Percentiles rank a stretch among this genome's conserved stretches.
Conservation (phyloP, 2,797 vertebrate species). For the Gastrophryne carolinensis region DNA sequence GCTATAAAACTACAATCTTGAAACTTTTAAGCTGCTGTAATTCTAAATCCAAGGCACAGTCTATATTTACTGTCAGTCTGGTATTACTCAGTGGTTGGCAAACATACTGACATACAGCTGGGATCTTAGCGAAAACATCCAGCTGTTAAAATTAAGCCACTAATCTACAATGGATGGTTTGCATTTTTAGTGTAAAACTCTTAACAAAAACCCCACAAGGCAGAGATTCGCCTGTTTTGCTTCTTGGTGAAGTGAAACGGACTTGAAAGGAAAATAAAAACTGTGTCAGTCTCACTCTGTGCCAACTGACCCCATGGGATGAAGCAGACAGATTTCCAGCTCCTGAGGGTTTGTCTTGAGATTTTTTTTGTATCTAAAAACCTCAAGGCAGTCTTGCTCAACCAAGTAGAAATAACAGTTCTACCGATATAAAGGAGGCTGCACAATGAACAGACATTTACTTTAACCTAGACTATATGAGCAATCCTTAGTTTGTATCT, state of each 20-base stretch:
- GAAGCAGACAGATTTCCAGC: constrained; percentile 34
- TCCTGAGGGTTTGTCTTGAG: constrained; percentile 36
- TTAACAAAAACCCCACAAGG: constrained; percentile 43
- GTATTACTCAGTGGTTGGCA: constrained; percentile 26
- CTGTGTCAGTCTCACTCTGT: constrained; percentile 44
- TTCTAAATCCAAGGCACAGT: background rate
- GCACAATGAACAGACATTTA: constrained; percentile 19
- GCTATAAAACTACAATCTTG: too few species aligned
- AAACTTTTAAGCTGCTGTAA: constrained; percentile 4
- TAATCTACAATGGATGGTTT: constrained; percentile 47
- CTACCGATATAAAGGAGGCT: constrained; percentile 28
- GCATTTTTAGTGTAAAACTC: constrained; percentile 43
- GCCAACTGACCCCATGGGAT: constrained; percentile 43
- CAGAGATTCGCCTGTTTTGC: constrained; percentile 34
- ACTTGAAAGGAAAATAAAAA: constrained; percentile 50
- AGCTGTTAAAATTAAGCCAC: constrained; percentile 45
- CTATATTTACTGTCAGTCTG: constrained; percentile 14
- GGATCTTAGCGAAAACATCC: constrained; percentile 39
- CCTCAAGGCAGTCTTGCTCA: constrained; percentile 41
- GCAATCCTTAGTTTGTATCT: background rate
- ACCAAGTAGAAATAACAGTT: constrained; percentile 45
- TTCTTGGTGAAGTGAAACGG: constrained; percentile 46
- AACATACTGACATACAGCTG: constrained; percentile 35
- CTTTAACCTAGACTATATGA: constrained; percentile 8
- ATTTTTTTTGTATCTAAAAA: constrained; percentile 31